A percentile compares a stretch with the other conserved stretches of the same genome.
Evolutionary conservation across 1,140 invertebrate genomes (phyloP).

Genomic region (Euura saliciscinereae): DNA sequence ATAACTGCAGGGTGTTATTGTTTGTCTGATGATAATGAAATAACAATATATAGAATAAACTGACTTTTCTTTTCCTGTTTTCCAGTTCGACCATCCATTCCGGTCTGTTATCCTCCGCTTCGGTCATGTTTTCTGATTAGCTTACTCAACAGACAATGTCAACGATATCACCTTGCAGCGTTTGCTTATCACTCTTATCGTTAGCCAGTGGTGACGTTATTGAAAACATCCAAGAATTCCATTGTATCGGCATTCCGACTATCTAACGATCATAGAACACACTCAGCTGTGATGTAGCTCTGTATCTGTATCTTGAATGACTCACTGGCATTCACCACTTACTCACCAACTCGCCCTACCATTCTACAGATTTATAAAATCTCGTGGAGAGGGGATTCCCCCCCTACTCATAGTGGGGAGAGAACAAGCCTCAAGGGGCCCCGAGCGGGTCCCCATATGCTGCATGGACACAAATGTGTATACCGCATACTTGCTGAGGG

Average conservation of each 20-base stretch:
- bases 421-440: background rate
- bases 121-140: conserved; percentile 32
- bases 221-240: background rate
- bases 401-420: background rate
- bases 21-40: conserved; percentile 9
- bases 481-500: too few relatives aligned
- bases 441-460: background rate
- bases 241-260: background rate
- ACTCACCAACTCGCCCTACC: background rate
- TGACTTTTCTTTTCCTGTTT: conserved; percentile 56
- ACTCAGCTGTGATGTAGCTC: background rate
- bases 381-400: background rate
- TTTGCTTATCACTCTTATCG: background rate
- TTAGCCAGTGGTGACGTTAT: background rate
- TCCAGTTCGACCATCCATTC: conserved; percentile 56
- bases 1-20: conserved; percentile 5
- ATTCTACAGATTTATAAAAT: conserved; percentile 3
- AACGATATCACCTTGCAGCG: background rate
- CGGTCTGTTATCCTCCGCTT: conserved; percentile 44
- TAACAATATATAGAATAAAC: conserved; percentile 10
- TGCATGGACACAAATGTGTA: too few relatives aligned
- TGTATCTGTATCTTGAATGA: background rate
- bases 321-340: background rate
- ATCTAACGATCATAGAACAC: background rate
- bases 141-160: background rate